Base-by-base conservation (phyloP, 2,888 invertebrate genomes). In the Acanthosepion pharaonis region DNA sequence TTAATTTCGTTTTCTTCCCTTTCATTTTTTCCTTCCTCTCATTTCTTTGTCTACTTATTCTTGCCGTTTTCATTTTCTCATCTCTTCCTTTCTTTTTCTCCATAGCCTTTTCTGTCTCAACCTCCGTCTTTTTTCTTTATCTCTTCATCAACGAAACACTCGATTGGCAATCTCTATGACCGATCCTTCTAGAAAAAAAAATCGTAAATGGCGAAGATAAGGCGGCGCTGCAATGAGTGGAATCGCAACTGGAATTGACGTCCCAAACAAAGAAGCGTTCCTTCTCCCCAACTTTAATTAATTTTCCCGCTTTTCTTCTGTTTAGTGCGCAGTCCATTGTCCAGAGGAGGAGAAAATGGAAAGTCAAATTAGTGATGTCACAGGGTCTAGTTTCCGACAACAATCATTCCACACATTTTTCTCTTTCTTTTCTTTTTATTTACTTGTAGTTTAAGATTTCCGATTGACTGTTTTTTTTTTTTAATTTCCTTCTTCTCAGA, bases 251-350 rank as follows among this genome's bases (percentile, higher is more conserved):
- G 78, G 78, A 78, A n/a, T 11, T 78, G 78, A 78, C 78, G 78
- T 78, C 78, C 78, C 78, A 78, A 78, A 78, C 78, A 78, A 78
- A 78, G n/a, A n/a, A 78, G 78, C 78, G 78, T 78, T 78, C 78
- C 78, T 78, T 78, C 78, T n/a, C 78, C 33, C 78, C 78, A 78
- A 78, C n/a, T 18, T 78, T 78, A 78, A 78, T 78, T 78, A 78
- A 78, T 78, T 78, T 64, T n/a, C n/a, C n/a, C 15, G n/a, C 78
- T 78, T 11, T 78, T 78, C n/a, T 78, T 78, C 15, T 78, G 78
- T 78, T 78, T 78, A n/a, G 15, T 78, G n/a, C 78, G n/a, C n/a
- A 78, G 78, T 15, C 78, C 78, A 3, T n/a, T 33, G 78, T 78
- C 78, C 78, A 18, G 11, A 78, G n/a, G n/a, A n/a, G n/a, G n/a